These are phyloP conservation scores for Hozukius guyotensis DNA, from an alignment of 2,797 vertebrate species.

Conservation along the genomic window DNA sequence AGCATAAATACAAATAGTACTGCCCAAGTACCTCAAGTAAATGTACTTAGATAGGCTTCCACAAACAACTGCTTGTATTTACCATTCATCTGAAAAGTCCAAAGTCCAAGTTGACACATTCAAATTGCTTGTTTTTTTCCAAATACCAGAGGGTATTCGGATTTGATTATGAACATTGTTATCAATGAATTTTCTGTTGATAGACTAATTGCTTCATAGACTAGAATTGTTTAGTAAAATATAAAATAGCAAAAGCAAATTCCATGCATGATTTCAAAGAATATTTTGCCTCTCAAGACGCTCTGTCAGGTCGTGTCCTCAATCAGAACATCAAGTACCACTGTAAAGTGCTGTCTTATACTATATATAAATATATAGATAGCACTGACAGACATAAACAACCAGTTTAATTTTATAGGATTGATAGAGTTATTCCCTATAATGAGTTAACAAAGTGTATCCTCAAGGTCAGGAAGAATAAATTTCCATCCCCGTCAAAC, in stretches of 20 bases:
- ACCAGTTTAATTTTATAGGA: neutral
- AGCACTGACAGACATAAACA: neutral
- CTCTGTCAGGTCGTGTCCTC: neutral
- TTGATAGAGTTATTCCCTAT: constrained; percentile 28
- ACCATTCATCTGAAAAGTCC: neutral
- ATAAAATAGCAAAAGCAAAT: neutral
- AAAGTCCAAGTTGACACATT: neutral
- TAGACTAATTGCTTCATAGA: neutral
- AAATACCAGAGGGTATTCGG: neutral
- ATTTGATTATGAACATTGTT: neutral
- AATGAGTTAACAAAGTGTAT: constrained; percentile 30
- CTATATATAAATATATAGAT: too few species aligned
- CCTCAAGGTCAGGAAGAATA: constrained; percentile 35
- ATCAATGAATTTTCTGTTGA: neutral
- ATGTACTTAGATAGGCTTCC: neutral
- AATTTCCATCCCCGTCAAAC: neutral
- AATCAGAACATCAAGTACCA: neutral
- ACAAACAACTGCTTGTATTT: rapidly evolving
- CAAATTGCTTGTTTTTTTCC: neutral
- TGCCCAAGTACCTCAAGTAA: neutral
- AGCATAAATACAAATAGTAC: neutral
- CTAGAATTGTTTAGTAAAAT: neutral
- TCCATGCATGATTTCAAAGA: neutral
- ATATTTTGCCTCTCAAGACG: neutral
- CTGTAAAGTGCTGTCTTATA: neutral